Evolutionary conservation across 2,113 vertebrate species (phyloP).

Genomic region (Microcebus lehilahytsara): DNA sequence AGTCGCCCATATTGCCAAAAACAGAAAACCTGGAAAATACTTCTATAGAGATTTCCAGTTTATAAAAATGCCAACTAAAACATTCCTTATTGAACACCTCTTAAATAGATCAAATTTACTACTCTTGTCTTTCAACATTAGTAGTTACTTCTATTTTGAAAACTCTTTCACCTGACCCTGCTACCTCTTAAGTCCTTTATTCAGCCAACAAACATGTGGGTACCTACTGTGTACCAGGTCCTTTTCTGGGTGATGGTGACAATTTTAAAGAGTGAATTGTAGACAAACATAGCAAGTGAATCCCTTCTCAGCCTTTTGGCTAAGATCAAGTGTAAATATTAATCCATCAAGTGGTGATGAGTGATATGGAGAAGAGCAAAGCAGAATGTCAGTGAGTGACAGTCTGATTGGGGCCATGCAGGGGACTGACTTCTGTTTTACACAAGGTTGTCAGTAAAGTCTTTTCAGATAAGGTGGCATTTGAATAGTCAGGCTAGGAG

Average conservation of each 20-base stretch:
- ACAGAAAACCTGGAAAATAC: background rate
- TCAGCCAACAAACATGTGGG: background rate
- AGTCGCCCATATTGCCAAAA: background rate
- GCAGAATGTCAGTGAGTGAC: background rate
- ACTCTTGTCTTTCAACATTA: background rate
- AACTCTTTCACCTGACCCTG: background rate
- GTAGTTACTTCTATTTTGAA: background rate
- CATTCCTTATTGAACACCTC: background rate
- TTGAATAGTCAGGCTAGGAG: background rate
- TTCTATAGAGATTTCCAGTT: background rate
- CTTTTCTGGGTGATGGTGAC: background rate
- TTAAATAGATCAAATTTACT: background rate
- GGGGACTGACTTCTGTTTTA: background rate
- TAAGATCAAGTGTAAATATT: background rate
- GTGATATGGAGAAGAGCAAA: background rate
- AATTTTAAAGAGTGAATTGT: background rate
- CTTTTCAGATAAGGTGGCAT: background rate
- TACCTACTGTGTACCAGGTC: no score
- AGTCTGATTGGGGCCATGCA: background rate
- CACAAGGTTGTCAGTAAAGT: background rate
- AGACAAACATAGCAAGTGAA: background rate
- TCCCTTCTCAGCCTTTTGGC: background rate
- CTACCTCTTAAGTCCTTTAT: background rate
- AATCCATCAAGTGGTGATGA: background rate
- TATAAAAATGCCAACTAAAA: background rate